phyloP scores from a whole-genome alignment of 2,797 vertebrate genomes.

The Loris lydekkerianus region DNA sequence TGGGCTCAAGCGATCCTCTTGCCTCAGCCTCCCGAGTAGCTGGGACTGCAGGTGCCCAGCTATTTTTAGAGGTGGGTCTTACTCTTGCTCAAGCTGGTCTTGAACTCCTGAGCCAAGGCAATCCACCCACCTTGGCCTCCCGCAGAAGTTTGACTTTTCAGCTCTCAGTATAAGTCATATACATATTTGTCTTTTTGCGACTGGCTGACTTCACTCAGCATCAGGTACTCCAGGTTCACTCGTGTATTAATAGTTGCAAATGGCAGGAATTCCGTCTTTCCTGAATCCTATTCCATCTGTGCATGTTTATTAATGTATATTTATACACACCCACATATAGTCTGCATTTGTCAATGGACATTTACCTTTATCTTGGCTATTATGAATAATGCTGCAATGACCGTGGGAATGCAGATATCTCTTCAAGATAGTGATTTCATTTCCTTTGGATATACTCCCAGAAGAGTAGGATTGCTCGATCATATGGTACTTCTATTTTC shows the following conservation, averaged over 20 bases:
- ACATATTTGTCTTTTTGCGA: constrained; percentile 6
- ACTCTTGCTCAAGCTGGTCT: too few relatives aligned
- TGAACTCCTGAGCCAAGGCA: too few relatives aligned
- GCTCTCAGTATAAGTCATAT: neutral
- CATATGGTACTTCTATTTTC: neutral
- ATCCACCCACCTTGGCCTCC: too few relatives aligned
- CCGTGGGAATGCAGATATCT: neutral
- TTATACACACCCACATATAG: neutral
- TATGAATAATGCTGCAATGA: neutral
- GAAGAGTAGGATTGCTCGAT: neutral
- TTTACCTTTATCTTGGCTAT: neutral
- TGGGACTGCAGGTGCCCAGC: too few relatives aligned
- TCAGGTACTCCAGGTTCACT: neutral
- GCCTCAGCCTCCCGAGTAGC: too few relatives aligned
- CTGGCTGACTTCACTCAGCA: neutral
- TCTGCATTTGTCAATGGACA: neutral
- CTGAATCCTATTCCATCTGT: neutral
- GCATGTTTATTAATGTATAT: neutral
- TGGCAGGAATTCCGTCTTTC: neutral
- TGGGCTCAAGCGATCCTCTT: too few relatives aligned
- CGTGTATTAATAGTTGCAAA: neutral
- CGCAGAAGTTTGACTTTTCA: neutral
- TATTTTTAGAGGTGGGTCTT: too few relatives aligned
- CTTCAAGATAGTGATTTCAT: neutral
- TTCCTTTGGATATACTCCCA: neutral